phyloP scores from a whole-genome alignment of 2,797 vertebrate genomes.

The Lepilemur septentrionalis region DNA sequence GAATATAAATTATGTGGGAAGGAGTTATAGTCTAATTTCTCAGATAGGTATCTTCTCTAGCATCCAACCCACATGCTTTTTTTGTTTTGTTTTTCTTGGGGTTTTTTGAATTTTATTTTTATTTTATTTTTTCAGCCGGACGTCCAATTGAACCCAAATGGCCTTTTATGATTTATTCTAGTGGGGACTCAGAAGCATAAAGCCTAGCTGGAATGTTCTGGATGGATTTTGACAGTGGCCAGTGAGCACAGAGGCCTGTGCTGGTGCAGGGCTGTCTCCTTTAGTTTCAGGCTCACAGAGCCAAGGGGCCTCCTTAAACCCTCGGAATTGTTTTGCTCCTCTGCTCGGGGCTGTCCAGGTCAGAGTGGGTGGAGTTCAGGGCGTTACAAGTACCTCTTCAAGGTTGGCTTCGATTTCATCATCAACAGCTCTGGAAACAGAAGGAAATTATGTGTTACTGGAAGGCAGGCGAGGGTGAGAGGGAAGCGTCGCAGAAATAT shows the following conservation, averaged over 20 bases:
- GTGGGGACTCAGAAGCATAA: background rate
- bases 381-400: conserved; percentile 87
- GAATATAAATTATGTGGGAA: background rate
- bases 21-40: background rate
- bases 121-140: too few species aligned
- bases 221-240: background rate
- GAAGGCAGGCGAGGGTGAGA: background rate
- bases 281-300: background rate
- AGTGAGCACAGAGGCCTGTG: background rate
- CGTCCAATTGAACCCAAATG: too few species aligned
- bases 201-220: background rate
- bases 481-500: background rate
- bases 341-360: background rate
- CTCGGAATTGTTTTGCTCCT: background rate
- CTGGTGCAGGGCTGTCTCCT: too few species aligned
- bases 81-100: too few species aligned
- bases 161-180: background rate
- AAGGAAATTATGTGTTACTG: conserved; percentile 59
- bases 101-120: too few species aligned
- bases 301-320: background rate
- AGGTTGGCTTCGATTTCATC: conserved; percentile 87
- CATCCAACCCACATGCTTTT: background rate
- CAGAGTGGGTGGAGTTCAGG: background rate
- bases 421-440: conserved; percentile 88
- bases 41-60: background rate